Percentiles rank a stretch among this genome's conserved stretches.
Evolutionary conservation across 2,797 vertebrate species (phyloP).

Genomic region (Thamnophis elegans): DNA sequence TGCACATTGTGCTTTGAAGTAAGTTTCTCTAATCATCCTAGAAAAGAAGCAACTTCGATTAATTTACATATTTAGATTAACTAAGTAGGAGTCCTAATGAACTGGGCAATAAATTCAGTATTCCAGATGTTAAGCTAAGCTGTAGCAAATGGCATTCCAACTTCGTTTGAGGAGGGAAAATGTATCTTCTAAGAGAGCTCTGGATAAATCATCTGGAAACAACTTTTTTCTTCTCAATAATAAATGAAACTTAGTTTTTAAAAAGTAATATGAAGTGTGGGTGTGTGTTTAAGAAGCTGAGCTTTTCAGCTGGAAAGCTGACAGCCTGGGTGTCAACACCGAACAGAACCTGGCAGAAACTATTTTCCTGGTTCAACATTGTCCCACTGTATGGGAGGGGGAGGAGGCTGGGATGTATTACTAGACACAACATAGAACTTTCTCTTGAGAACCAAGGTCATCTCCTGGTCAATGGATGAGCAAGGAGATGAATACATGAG

Average conservation of each 20-base stretch:
- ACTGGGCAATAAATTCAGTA: not conserved
- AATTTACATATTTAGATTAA: not conserved
- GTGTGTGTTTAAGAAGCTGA: too few species aligned
- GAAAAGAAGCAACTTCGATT: not conserved
- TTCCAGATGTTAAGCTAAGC: not conserved
- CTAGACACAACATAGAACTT: too few species aligned
- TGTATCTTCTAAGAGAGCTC: not conserved
- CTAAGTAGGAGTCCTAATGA: not conserved
- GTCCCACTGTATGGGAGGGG: too few species aligned
- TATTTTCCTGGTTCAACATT: too few species aligned
- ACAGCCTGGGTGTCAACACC: too few species aligned
- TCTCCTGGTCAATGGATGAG: too few species aligned
- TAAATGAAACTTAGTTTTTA: not conserved
- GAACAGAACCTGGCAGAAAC: too few species aligned
- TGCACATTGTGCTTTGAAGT: not conserved
- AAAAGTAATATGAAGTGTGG: not conserved
- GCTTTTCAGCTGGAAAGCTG: too few species aligned
- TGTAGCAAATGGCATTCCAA: not conserved
- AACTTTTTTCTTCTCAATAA: not conserved
- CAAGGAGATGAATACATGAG: too few species aligned
- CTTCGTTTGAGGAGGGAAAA: not conserved
- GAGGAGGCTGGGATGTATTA: too few species aligned
- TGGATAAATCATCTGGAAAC: not conserved
- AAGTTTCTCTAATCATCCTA: not conserved
- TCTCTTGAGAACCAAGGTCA: too few species aligned